Evolutionary conservation across 2,888 invertebrate genomes (phyloP).

Genomic region (Andricus quercusramuli): DNA sequence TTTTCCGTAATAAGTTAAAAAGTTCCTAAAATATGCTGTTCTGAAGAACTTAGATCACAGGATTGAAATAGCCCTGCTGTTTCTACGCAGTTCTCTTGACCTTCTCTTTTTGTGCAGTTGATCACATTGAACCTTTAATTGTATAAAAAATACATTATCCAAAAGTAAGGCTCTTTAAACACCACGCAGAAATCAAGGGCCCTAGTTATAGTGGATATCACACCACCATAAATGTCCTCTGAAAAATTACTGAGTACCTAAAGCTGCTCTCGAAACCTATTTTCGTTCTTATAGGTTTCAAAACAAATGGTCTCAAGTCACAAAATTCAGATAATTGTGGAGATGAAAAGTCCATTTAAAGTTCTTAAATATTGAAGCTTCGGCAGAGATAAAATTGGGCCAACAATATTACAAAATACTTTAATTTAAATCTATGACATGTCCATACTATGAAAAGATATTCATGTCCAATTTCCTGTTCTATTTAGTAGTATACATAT

Average conservation of each 20-base stretch:
- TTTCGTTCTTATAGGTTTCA: neutral
- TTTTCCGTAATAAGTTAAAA: neutral
- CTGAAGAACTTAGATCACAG: conserved; percentile 2
- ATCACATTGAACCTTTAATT: neutral
- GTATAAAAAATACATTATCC: neutral
- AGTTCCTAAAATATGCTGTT: neutral
- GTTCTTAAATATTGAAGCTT: neutral
- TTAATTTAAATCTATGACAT: too few relatives aligned
- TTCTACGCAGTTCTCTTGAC: neutral
- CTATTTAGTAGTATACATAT: too few relatives aligned
- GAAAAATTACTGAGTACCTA: neutral
- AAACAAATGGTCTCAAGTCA: neutral
- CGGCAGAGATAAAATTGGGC: too few relatives aligned
- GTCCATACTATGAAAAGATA: too few relatives aligned
- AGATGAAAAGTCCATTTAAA: neutral
- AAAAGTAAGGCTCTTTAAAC: neutral
- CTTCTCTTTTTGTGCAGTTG: neutral
- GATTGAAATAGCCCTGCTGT: neutral
- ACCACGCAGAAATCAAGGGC: neutral
- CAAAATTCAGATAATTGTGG: neutral
- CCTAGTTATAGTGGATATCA: neutral
- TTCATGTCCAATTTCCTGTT: too few relatives aligned
- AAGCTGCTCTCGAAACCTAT: neutral
- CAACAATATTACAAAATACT: too few relatives aligned
- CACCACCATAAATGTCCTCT: neutral